A percentile compares a stretch with the other conserved stretches of the same genome.
Evolutionary conservation across 2,888 invertebrate species (phyloP).

Genomic region (Smittia aterrima): DNA sequence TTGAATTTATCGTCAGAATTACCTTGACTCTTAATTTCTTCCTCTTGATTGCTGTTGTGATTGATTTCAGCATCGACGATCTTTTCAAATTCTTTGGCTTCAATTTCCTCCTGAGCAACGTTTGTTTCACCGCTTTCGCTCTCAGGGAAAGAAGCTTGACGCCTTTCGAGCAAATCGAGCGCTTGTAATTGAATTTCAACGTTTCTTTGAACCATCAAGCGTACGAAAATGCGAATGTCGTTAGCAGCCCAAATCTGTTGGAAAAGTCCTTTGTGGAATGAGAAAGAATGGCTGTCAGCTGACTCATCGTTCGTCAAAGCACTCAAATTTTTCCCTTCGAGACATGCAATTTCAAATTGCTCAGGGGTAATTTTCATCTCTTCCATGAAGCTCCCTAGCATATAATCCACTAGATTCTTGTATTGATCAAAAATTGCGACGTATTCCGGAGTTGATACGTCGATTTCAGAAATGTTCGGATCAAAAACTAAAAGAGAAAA

Average conservation of each 20-base stretch:
- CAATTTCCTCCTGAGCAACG: conserved; percentile 46
- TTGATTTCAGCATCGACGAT: conserved; percentile 41
- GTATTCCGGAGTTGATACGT: conserved; percentile 70
- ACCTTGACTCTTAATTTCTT: conserved; percentile 33
- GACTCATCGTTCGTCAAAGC: conserved; percentile 54
- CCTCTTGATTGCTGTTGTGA: conserved; percentile 43
- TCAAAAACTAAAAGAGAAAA: conserved; percentile 68
- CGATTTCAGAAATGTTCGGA: conserved; percentile 62
- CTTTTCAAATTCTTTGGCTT: conserved; percentile 45
- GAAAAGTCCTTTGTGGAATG: conserved; percentile 62
- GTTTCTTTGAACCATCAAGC: conserved; percentile 92
- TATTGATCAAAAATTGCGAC: conserved; percentile 79
- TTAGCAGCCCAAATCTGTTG: conserved; percentile 88
- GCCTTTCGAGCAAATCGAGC: conserved; percentile 76
- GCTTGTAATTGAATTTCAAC: conserved; percentile 88
- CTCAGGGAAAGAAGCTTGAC: conserved; percentile 65
- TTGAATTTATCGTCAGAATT: conserved; percentile 48
- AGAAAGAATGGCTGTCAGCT: conserved; percentile 56
- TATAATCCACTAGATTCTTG: conserved; percentile 82
- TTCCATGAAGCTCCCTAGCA: conserved; percentile 89
- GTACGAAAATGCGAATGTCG: conserved; percentile 82
- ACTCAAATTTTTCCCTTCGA: conserved; percentile 50
- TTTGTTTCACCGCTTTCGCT: conserved; percentile 51
- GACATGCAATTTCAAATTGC: conserved; percentile 81
- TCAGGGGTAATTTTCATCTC: conserved; percentile 86